phyloP scores from a whole-genome alignment of 2,888 invertebrate genomes.

The Meteorus cinctellus region DNA sequence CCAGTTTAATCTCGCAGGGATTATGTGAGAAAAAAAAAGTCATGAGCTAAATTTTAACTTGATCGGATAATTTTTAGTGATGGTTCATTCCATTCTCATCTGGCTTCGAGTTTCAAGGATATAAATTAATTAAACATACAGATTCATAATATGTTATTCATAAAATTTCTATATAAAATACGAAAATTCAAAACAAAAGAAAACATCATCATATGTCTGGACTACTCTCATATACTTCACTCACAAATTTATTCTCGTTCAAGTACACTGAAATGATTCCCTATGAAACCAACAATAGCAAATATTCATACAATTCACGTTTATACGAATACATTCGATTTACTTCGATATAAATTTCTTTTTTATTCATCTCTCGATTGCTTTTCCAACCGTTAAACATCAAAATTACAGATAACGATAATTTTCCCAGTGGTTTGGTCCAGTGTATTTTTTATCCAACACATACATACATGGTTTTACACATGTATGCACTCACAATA shows the following conservation, averaged over 20 bases:
- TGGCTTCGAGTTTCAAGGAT: too few species aligned
- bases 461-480: constrained; percentile 2
- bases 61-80: too few species aligned
- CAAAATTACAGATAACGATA: constrained; percentile 20
- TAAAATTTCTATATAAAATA: too few species aligned
- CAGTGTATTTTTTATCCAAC: constrained; percentile 26
- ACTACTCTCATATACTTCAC: not conserved
- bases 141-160: too few species aligned
- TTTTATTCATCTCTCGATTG: not conserved
- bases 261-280: not conserved
- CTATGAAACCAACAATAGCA: not conserved
- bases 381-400: constrained; percentile 11
- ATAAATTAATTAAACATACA: too few species aligned
- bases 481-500: constrained; percentile 17
- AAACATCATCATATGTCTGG: too few species aligned
- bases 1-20: too few species aligned
- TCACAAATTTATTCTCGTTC: not conserved
- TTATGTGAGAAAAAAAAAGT: too few species aligned
- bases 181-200: too few species aligned
- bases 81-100: too few species aligned
- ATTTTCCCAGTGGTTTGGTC: constrained; percentile 25
- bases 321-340: not conserved
- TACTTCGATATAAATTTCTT: not conserved
- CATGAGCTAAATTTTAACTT: too few species aligned
- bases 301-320: not conserved